Evolutionary conservation across 2,888 invertebrate species (phyloP).

Genomic region (Nyleta sp.): DNA sequence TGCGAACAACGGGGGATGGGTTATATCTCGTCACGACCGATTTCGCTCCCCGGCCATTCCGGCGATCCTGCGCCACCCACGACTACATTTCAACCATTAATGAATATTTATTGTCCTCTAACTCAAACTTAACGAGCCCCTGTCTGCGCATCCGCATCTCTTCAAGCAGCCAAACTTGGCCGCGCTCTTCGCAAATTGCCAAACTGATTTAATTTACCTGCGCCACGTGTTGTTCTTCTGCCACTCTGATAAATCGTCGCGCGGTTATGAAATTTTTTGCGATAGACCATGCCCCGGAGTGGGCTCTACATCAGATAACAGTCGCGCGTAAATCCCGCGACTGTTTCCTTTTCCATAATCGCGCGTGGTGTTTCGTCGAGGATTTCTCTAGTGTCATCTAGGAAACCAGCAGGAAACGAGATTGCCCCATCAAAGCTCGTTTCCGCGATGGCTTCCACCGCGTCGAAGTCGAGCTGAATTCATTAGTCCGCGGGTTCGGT

Average conservation of each 20-base stretch:
- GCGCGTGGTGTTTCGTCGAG: neutral
- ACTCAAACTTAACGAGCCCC: conserved; percentile 69
- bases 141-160: conserved; percentile 28
- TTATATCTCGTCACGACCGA: conserved; percentile 54
- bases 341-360: neutral
- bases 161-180: conserved; percentile 31
- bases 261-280: conserved; percentile 31
- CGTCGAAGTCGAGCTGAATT: conserved; percentile 28
- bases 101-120: conserved; percentile 80
- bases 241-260: conserved; percentile 15
- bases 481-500: neutral
- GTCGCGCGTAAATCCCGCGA: neutral
- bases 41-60: conserved; percentile 41
- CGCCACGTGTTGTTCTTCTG: conserved; percentile 62
- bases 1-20: conserved; percentile 51
- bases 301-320: neutral
- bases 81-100: conserved; percentile 73
- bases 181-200: conserved; percentile 74
- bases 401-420: too few species aligned
- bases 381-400: too few species aligned
- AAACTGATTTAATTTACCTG: conserved; percentile 75
- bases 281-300: neutral
- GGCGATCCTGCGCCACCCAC: conserved; percentile 62
- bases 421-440: too few species aligned
- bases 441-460: too few species aligned